Base-by-base conservation (phyloP, 64 coral and sea anemone genomes). In the Orbicella faveolata region DNA sequence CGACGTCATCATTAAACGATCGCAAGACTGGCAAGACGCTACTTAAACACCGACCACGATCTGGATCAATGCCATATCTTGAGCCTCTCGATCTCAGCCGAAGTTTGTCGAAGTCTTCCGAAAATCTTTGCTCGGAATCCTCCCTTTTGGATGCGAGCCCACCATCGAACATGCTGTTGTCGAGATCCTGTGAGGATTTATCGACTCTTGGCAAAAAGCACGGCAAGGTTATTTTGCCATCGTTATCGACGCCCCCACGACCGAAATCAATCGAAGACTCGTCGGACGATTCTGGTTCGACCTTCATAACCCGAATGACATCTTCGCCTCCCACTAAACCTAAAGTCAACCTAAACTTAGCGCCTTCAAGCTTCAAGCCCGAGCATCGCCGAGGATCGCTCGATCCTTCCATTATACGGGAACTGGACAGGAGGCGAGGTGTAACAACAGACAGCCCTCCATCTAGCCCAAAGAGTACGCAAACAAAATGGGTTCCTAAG, bases 401-500 rank as follows among this genome's bases (percentile, higher is more conserved):
- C 26, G 91, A 93, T 65, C 95, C 93, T 76, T 89, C 89, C 52
- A 36, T 92, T 63, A 88, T 75, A 36, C 73, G 77, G 25, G 87
- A 93, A 18, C 9, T 81, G 5, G 94, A 78, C 73, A 87, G 19
- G 7, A 63, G 33, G 21, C 79, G 75, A 81, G 65, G 83, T 30
- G 19, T 41, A 23, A 36, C 17, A 88, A 57, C 25, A 75, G 75
- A 92, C 36, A 59, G 63, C n/a, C 57, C 63, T 23, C 41, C 63
- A 63, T 6, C 61, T 30, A 17, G 36, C 73, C 75, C 82, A 53
- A 72, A 52, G 23, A 85, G 63, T 34, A 94, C 95, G 3, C 92
- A 91, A 34, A 84, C 95, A 34, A 94, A 91, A 90, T 94, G 92
- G 95, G 77, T 94, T 59, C 95, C 95, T 15, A 94, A 88, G 34